phyloP scores from a whole-genome alignment of 1,140 invertebrate species.

The Euwallacea similis region DNA sequence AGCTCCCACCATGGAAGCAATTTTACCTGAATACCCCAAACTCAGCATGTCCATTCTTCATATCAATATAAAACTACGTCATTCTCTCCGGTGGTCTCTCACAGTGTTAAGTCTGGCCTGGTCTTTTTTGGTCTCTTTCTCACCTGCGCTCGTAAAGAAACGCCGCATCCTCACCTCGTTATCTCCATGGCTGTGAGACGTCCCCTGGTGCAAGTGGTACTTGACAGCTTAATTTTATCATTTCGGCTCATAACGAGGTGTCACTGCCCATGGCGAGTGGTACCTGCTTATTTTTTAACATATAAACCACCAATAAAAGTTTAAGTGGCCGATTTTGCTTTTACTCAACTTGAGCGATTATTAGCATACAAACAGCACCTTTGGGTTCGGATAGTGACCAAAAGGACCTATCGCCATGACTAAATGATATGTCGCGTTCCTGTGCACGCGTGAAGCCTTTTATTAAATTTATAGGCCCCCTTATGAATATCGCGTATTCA shows the following conservation, averaged over 20 bases:
- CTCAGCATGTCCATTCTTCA: conserved; percentile 22
- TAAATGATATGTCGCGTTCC: conserved; percentile 36
- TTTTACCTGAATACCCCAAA: conserved; percentile 21
- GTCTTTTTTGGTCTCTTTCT: conserved; percentile 17
- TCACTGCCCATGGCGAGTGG: not conserved
- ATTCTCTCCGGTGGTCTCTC: conserved; percentile 27
- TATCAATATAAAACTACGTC: conserved; percentile 31
- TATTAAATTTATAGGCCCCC: conserved; percentile 32
- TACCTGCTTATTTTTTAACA: not conserved
- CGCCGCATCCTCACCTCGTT: conserved; percentile 31
- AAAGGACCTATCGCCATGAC: conserved; percentile 33
- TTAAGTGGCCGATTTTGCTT: not conserved
- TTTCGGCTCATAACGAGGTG: conserved; percentile 15
- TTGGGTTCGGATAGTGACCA: conserved; percentile 11
- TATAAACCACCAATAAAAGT: not conserved
- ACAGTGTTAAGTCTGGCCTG: conserved; percentile 17
- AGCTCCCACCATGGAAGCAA: not conserved
- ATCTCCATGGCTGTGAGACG: conserved; percentile 22
- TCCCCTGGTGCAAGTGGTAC: conserved; percentile 19
- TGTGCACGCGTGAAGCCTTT: conserved; percentile 34
- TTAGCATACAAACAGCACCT: conserved; percentile 14
- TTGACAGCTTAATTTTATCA: conserved; percentile 34
- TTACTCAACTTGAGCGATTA: not conserved
- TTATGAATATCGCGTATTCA: conserved; percentile 36
- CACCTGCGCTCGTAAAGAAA: conserved; percentile 19